These are phyloP conservation scores for Ips nitidus DNA, from an alignment of 1,140 invertebrate species.

Conservation along the genomic window DNA sequence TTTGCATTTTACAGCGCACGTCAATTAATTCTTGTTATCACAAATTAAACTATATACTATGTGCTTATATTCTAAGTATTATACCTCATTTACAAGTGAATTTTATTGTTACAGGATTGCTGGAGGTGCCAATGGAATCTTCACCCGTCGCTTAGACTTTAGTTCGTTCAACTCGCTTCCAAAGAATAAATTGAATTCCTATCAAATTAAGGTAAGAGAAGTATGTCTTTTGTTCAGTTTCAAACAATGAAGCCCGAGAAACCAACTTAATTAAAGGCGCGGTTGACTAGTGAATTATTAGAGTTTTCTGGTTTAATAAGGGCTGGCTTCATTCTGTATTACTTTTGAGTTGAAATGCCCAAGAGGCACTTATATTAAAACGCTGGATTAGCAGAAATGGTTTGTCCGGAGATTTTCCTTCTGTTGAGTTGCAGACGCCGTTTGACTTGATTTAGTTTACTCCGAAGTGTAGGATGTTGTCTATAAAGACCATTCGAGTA, in stretches of 20 bases:
- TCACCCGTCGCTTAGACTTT: conserved; percentile 88
- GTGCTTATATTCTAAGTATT: too few relatives aligned
- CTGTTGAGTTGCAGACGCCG: conserved; percentile 7
- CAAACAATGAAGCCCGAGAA: conserved; percentile 25
- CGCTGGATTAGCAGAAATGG: too few relatives aligned
- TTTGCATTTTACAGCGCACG: too few relatives aligned
- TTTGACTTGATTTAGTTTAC: conserved; percentile 23
- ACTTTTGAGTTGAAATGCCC: too few relatives aligned
- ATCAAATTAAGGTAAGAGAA: conserved; percentile 92
- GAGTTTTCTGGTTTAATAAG: background rate
- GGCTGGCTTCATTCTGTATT: too few relatives aligned
- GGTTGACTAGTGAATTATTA: conserved; percentile 13
- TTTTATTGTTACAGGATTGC: conserved; percentile 69
- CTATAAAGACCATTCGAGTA: conserved; percentile 24
- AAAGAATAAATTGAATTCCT: conserved; percentile 94
- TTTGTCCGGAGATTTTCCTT: conserved; percentile 8
- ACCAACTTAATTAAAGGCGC: conserved; percentile 23
- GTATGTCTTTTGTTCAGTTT: conserved; percentile 36
- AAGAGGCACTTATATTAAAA: too few relatives aligned
- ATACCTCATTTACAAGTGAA: background rate
- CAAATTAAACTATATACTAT: too few relatives aligned
- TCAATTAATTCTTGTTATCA: too few relatives aligned
- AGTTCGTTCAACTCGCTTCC: conserved; percentile 93
- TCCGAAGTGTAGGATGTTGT: conserved; percentile 19
- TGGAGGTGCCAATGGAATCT: conserved; percentile 85